These are phyloP conservation scores for Rhingia campestris DNA, from an alignment of 2,888 invertebrate genomes.

Conservation along the genomic window DNA sequence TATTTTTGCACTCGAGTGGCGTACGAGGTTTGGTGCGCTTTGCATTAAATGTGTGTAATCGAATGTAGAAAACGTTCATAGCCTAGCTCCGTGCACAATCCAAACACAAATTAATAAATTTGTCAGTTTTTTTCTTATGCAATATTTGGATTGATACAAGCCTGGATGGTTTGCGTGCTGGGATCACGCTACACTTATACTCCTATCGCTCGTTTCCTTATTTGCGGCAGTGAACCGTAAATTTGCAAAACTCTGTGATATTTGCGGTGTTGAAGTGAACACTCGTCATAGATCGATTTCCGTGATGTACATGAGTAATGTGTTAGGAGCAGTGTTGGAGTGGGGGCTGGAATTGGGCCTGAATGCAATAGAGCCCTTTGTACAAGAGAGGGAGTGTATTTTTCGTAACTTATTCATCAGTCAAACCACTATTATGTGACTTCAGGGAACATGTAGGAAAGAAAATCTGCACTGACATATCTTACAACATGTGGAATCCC, in stretches of 20 bases:
- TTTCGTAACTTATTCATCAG: too few relatives aligned
- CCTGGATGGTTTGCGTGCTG: slow-evolving; percentile 34
- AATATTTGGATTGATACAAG: slow-evolving; percentile 33
- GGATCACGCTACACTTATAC: slow-evolving; percentile 1
- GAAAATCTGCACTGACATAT: too few relatives aligned
- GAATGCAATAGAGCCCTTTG: not conserved
- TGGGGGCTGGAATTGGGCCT: not conserved
- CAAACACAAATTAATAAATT: slow-evolving; percentile 41
- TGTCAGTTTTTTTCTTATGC: slow-evolving; percentile 18
- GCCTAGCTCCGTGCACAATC: slow-evolving; percentile 1
- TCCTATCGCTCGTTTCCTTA: slow-evolving; percentile 31
- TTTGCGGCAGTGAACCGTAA: slow-evolving; percentile 59
- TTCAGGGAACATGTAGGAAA: too few relatives aligned
- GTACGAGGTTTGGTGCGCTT: not conserved
- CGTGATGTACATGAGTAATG: slow-evolving; percentile 50
- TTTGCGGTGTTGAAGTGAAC: slow-evolving; percentile 65
- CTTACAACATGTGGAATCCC: too few relatives aligned
- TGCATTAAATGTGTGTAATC: slow-evolving; percentile 39
- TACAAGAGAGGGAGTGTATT: too few relatives aligned
- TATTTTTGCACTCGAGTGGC: slow-evolving; percentile 23
- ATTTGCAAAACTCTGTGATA: slow-evolving; percentile 63
- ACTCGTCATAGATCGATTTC: slow-evolving; percentile 62
- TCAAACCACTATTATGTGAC: too few relatives aligned
- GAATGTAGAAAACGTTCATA: slow-evolving; percentile 38
- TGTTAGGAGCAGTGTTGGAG: not conserved